These are phyloP conservation scores for Notamacropus eugenii DNA, from an alignment of 2,797 vertebrate genomes.

Conservation along the genomic window DNA sequence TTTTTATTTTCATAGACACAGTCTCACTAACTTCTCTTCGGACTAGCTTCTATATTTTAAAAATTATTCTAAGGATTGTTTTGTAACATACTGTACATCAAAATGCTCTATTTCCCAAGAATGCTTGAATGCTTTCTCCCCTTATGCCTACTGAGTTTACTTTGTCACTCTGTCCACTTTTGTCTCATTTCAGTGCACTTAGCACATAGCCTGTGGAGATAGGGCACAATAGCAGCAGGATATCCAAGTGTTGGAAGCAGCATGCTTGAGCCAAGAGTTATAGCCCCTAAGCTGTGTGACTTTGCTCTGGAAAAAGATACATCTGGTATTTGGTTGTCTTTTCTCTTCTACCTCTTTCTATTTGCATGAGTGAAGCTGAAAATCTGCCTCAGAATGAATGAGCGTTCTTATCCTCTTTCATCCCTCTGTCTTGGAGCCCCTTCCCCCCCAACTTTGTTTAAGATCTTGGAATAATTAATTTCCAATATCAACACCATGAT, in stretches of 20 bases:
- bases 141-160: neutral
- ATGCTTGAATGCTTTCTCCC: neutral
- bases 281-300: neutral
- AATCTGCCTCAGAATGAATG: neutral
- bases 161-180: neutral
- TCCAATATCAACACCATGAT: neutral
- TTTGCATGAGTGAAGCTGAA: neutral
- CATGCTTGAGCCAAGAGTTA: fast-evolving
- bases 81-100: slow-evolving; percentile 18
- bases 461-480: neutral
- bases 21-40: neutral
- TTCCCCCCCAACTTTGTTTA: neutral
- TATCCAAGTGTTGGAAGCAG: neutral
- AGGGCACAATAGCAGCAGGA: neutral
- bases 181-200: slow-evolving; percentile 31
- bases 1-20: neutral
- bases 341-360: neutral
- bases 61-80: slow-evolving; percentile 22
- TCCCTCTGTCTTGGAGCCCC: neutral
- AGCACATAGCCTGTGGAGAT: slow-evolving; percentile 4
- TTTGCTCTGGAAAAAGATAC: slow-evolving; percentile 40
- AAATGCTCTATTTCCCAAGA: slow-evolving; percentile 54
- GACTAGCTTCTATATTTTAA: neutral
- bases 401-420: neutral
- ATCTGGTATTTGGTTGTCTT: slow-evolving; percentile 13